Evolutionary conservation across 2,888 invertebrate species (phyloP).

Genomic region (Amiota communis): DNA sequence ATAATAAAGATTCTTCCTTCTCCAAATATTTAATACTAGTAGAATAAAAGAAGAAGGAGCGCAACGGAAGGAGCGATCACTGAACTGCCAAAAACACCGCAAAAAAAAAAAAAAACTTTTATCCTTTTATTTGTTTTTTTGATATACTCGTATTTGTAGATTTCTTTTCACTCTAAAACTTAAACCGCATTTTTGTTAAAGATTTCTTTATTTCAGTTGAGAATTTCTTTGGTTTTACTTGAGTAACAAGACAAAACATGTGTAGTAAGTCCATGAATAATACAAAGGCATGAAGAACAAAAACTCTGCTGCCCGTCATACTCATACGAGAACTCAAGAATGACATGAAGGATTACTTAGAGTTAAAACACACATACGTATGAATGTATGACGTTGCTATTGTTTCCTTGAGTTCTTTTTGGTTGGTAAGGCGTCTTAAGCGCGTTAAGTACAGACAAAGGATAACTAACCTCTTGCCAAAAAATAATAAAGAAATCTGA

Average conservation of each 20-base stretch:
- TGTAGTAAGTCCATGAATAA: slow-evolving; percentile 4
- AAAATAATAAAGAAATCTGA: background rate
- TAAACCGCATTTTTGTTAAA: slow-evolving; percentile 7
- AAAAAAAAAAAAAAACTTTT: slow-evolving; percentile 18
- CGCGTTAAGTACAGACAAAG: slow-evolving; percentile 57
- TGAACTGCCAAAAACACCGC: slow-evolving; percentile 47
- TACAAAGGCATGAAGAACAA: background rate
- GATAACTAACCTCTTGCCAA: background rate
- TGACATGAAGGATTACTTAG: slow-evolving; percentile 38
- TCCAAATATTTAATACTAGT: slow-evolving; percentile 48
- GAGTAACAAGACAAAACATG: background rate
- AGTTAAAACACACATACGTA: background rate
- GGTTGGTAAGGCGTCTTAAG: slow-evolving; percentile 54
- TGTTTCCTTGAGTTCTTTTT: no score
- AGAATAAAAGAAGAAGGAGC: slow-evolving; percentile 20
- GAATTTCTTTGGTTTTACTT: background rate
- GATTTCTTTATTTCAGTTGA: background rate
- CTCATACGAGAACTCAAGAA: slow-evolving; percentile 21
- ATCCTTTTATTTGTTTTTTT: slow-evolving; percentile 17
- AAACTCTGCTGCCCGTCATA: background rate
- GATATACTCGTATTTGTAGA: background rate
- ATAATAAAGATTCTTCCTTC: slow-evolving; percentile 49
- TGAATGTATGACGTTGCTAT: no score
- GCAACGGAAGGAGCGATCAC: slow-evolving; percentile 65
- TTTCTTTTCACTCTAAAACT: background rate